Evolutionary conservation across 1,140 invertebrate species (phyloP).

Genomic region (Lepidurus packardi): DNA sequence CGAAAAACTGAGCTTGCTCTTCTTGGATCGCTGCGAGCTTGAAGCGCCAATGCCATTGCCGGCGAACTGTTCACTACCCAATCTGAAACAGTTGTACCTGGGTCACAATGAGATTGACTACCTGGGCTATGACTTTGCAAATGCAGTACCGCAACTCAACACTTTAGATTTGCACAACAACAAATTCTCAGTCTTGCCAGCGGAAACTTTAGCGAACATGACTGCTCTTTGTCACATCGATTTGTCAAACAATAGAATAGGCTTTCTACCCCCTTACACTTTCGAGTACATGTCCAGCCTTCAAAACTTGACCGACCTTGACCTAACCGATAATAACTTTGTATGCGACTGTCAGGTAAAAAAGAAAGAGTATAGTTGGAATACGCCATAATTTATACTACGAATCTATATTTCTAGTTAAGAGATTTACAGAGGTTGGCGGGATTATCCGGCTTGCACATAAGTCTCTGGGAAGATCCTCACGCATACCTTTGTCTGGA

Average conservation of each 20-base stretch:
- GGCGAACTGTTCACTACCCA: constrained; percentile 13
- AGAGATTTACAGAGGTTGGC: constrained; percentile 27
- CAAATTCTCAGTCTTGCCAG: constrained; percentile 25
- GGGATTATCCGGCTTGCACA: constrained; percentile 9
- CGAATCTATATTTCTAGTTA: constrained; percentile 9
- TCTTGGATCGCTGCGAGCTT: constrained; percentile 28
- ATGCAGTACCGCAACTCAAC: neutral
- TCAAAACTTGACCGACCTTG: constrained; percentile 25
- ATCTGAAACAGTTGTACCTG: constrained; percentile 27
- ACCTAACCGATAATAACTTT: constrained; percentile 33
- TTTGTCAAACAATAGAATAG: constrained; percentile 32
- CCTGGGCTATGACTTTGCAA: neutral
- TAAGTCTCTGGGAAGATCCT: constrained; percentile 27
- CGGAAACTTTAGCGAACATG: constrained; percentile 25
- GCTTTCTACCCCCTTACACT: constrained; percentile 30
- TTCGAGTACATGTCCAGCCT: constrained; percentile 27
- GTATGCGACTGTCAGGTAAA: constrained; percentile 34
- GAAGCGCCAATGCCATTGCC: neutral
- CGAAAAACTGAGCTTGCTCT: constrained; percentile 2
- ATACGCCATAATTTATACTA: neutral
- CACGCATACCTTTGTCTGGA: constrained; percentile 33
- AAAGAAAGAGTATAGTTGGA: neutral
- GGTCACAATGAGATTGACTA: constrained; percentile 29
- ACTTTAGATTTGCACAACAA: constrained; percentile 31
- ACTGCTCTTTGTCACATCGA: neutral